A percentile compares a stretch with the other conserved stretches of the same genome.
Evolutionary conservation across 2,888 invertebrate species (phyloP).

Genomic region (Drosophila seclusa): DNA sequence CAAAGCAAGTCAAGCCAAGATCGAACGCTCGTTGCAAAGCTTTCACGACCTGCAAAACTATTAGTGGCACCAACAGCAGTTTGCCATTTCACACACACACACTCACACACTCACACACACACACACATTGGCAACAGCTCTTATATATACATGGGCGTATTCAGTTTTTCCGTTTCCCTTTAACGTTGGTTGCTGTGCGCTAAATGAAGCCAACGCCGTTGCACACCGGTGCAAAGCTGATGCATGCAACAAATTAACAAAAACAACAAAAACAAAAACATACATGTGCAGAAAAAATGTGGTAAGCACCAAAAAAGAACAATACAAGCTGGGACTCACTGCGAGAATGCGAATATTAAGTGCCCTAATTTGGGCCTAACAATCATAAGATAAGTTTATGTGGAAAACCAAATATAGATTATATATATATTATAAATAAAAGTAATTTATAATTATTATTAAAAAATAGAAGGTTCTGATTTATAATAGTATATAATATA

Average conservation of each 20-base stretch:
- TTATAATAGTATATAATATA: background rate
- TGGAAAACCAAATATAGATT: background rate
- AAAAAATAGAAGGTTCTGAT: accelerated
- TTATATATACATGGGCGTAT: slow-evolving; percentile 21
- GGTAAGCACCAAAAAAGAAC: slow-evolving; percentile 20
- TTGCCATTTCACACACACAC: slow-evolving; percentile 12
- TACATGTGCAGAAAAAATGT: background rate
- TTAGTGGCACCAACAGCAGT: slow-evolving; percentile 67
- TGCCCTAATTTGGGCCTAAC: background rate
- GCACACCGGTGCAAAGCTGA: slow-evolving; percentile 49
- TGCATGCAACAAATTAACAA: slow-evolving; percentile 43
- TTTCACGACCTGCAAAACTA: slow-evolving; percentile 77
- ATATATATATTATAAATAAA: background rate
- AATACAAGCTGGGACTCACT: background rate
- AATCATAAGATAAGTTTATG: background rate
- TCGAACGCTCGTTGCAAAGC: slow-evolving; percentile 70
- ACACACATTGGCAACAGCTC: slow-evolving; percentile 15
- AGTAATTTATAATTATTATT: accelerated
- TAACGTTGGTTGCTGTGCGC: slow-evolving; percentile 23
- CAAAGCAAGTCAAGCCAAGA: slow-evolving; percentile 54
- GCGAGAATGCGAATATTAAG: slow-evolving; percentile 6
- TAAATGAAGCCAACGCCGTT: slow-evolving; percentile 66
- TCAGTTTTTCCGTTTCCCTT: slow-evolving; percentile 1
- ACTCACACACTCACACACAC: slow-evolving; percentile 3
- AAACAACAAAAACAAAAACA: slow-evolving; percentile 8